Evolutionary conservation across 2,888 invertebrate species (phyloP).

Genomic region (Thera britannica): DNA sequence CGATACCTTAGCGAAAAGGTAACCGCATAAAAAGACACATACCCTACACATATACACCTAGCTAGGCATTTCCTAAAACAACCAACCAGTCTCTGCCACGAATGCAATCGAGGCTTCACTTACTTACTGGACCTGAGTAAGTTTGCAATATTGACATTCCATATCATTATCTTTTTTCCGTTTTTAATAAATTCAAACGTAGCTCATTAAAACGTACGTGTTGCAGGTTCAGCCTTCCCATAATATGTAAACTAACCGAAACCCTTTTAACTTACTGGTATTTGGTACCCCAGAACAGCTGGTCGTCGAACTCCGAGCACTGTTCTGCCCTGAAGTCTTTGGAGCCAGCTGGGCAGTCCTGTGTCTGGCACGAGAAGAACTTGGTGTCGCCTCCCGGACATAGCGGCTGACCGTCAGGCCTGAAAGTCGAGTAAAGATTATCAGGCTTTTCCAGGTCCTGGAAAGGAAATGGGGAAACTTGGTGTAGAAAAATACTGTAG

Average conservation of each 20-base stretch:
- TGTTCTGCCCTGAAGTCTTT: conserved; percentile 95
- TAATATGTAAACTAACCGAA: too few relatives aligned
- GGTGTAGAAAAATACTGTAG: background rate
- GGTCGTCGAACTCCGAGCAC: conserved; percentile 93
- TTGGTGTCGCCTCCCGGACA: conserved; percentile 93
- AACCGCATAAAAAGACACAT: too few relatives aligned
- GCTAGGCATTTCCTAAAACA: background rate
- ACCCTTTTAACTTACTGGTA: conserved; percentile 86
- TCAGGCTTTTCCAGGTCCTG: background rate
- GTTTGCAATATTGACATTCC: too few relatives aligned
- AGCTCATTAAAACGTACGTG: too few relatives aligned
- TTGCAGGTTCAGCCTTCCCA: too few relatives aligned
- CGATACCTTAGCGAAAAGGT: background rate
- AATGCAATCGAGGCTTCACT: too few relatives aligned
- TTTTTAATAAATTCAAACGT: too few relatives aligned
- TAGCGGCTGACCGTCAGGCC: conserved; percentile 84
- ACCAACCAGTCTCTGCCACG: background rate
- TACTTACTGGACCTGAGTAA: too few relatives aligned
- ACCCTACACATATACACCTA: too few relatives aligned
- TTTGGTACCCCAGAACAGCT: conserved; percentile 91
- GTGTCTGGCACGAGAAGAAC: conserved; percentile 96
- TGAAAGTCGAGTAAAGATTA: conserved; percentile 55
- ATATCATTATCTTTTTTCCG: too few relatives aligned
- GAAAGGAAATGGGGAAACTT: background rate
- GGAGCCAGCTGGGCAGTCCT: conserved; percentile 92